Evolutionary conservation across 2,113 vertebrate genomes (phyloP).

Genomic region (Brienomyrus brachyistius): DNA sequence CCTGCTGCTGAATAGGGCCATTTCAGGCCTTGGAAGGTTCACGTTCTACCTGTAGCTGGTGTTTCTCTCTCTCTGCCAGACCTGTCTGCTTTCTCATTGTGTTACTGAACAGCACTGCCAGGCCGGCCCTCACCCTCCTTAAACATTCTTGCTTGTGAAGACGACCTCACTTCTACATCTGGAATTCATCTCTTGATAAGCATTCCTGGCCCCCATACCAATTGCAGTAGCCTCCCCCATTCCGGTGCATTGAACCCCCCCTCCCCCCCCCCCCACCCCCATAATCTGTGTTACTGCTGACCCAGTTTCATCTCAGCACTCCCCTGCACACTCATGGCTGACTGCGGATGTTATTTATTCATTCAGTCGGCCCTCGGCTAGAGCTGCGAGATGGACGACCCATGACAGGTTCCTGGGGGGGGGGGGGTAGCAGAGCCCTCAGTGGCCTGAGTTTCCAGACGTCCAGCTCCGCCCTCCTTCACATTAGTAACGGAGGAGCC

Average conservation of each 20-base stretch:
- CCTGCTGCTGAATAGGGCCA: not conserved
- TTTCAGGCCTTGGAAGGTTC: not conserved
- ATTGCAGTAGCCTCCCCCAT: not conserved
- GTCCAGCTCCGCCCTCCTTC: not conserved
- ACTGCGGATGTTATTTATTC: slow-evolving; percentile 35
- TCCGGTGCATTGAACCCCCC: not conserved
- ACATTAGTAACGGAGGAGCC: not conserved
- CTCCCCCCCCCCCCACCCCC: not conserved
- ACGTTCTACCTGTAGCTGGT: not conserved
- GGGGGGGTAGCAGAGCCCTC: not conserved
- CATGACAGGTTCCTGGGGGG: slow-evolving; percentile 30
- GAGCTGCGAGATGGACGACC: slow-evolving; percentile 30
- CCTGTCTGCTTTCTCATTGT: not conserved
- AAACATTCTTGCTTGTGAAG: not conserved
- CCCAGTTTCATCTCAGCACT: slow-evolving; percentile 42
- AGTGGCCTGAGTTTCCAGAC: not conserved
- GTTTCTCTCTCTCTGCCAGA: not conserved
- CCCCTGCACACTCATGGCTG: slow-evolving; percentile 20
- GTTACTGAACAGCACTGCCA: not conserved
- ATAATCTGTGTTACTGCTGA: slow-evolving; percentile 26
- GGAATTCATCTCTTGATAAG: not conserved
- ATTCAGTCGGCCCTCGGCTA: slow-evolving; percentile 38
- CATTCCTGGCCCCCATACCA: not conserved
- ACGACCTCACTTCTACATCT: not conserved
- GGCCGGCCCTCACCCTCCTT: not conserved